These are phyloP conservation scores for Lepilemur septentrionalis DNA, from an alignment of 2,797 vertebrate species.

Conservation along the genomic window DNA sequence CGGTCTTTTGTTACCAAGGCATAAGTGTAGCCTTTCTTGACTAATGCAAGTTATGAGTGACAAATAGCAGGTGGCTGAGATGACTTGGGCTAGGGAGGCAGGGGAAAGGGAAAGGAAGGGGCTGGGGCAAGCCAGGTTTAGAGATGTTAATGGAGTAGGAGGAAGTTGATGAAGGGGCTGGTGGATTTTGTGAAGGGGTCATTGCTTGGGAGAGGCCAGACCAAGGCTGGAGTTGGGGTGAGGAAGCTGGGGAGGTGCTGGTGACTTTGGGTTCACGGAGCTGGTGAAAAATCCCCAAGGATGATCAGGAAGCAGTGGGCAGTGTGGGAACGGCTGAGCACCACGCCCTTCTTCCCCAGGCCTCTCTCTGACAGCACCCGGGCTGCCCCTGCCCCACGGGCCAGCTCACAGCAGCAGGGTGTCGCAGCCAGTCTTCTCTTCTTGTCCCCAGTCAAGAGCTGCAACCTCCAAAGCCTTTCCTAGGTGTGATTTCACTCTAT, in stretches of 20 bases:
- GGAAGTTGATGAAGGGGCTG: neutral
- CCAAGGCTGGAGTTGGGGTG: neutral
- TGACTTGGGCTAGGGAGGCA: neutral
- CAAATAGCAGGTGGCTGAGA: neutral
- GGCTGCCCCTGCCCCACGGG: accelerated
- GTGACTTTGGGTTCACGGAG: neutral
- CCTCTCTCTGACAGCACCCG: neutral
- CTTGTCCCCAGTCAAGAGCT: neutral
- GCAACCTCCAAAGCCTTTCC: neutral
- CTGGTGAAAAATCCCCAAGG: neutral
- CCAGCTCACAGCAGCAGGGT: neutral
- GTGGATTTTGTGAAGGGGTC: neutral
- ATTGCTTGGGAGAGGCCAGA: neutral
- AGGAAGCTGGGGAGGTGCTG: neutral
- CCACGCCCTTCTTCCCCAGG: neutral
- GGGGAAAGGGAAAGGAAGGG: neutral
- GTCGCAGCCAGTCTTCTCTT: neutral
- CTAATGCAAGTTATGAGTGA: neutral
- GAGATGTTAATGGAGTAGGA: neutral
- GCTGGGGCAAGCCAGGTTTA: neutral
- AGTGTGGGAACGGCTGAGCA: neutral
- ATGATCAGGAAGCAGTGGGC: neutral
- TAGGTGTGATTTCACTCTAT: neutral
- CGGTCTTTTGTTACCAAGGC: neutral
- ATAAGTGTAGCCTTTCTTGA: neutral